Evolutionary conservation across 2,888 invertebrate genomes (phyloP).

Genomic region (Gonocerus acuteangulatus): DNA sequence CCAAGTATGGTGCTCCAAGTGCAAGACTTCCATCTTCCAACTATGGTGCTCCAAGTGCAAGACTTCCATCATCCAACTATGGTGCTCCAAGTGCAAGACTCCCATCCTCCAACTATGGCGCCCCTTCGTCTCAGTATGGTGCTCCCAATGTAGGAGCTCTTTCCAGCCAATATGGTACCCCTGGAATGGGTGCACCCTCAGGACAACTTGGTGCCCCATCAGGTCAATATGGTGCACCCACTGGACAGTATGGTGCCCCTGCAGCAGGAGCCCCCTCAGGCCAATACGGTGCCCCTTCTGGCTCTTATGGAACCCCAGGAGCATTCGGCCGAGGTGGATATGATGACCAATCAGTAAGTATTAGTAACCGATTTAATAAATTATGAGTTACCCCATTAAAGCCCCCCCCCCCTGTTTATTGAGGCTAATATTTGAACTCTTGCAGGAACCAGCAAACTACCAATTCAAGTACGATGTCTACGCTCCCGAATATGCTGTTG

Average conservation of each 20-base stretch:
- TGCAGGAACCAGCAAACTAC: constrained; percentile 75
- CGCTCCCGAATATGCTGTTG: constrained; percentile 67
- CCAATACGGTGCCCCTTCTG: constrained; percentile 22
- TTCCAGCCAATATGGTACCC: constrained; percentile 32
- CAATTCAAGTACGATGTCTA: constrained; percentile 80
- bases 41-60: constrained; percentile 25
- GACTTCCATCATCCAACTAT: constrained; percentile 24
- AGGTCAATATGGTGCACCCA: constrained; percentile 32
- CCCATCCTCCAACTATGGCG: constrained; percentile 28
- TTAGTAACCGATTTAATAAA: too few relatives aligned
- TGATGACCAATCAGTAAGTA: constrained; percentile 39
- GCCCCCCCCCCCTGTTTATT: too few relatives aligned
- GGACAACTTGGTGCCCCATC: constrained; percentile 32
- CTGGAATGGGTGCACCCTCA: not conserved
- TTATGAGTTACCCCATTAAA: too few relatives aligned
- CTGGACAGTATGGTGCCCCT: constrained; percentile 31
- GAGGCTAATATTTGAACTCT: constrained; percentile 15
- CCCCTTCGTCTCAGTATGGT: constrained; percentile 25
- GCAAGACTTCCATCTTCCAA: constrained; percentile 13
- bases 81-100: constrained; percentile 27
- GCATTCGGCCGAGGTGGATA: constrained; percentile 34
- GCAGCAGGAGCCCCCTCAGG: constrained; percentile 33
- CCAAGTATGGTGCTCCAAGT: constrained; percentile 34
- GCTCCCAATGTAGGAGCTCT: constrained; percentile 26
- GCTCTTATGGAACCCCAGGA: constrained; percentile 29